These are phyloP conservation scores for Antitype chi DNA, from an alignment of 2,888 invertebrate species.

Conservation along the genomic window DNA sequence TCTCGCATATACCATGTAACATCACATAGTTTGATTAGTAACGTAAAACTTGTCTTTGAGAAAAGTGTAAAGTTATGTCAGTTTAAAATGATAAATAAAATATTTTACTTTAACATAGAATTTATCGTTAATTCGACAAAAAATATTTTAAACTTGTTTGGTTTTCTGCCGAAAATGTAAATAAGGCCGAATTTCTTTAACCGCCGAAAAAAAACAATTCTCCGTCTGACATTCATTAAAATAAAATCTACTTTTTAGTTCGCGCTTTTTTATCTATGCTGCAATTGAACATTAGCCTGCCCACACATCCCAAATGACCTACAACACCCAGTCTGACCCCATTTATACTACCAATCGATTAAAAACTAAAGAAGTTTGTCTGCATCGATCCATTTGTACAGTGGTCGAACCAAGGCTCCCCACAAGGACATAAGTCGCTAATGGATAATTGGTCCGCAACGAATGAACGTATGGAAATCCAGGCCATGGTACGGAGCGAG, in stretches of 20 bases:
- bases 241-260: not conserved
- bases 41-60: not conserved
- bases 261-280: not conserved
- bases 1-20: not conserved
- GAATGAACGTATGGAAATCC: not conserved
- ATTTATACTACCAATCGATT: not conserved
- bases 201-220: not conserved
- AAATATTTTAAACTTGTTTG: no score
- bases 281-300: not conserved
- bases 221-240: not conserved
- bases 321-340: not conserved
- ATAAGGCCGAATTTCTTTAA: not conserved
- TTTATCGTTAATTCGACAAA: no score
- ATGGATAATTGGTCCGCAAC: not conserved
- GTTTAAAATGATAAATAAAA: not conserved
- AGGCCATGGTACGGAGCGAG: no score
- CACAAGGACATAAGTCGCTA: not conserved
- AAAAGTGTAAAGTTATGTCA: not conserved
- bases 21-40: not conserved
- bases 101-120: not conserved
- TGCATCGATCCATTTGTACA: slow-evolving; percentile 12
- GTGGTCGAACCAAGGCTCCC: no score
- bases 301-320: not conserved
- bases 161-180: not conserved
- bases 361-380: not conserved